Evolutionary conservation across 2,888 invertebrate species (phyloP), one percentile per base, ranked within the genome.

Genomic region (Strigamia maritima): DNA sequence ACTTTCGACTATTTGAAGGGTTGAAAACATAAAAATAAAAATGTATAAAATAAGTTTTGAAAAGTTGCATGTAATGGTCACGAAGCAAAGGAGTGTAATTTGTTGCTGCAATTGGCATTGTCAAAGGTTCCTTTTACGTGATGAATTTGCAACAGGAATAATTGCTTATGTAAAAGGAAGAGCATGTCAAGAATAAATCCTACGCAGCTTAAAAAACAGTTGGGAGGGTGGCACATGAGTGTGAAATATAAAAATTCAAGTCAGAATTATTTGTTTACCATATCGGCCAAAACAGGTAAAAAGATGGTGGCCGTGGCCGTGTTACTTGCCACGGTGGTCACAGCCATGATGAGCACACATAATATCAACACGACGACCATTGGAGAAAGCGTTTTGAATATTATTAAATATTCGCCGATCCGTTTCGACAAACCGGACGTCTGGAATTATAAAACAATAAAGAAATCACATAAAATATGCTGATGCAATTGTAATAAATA

Each of bases 301-400:
- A 87, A 83, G 77, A 87, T 85, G 35, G 84, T 84, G n/a, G 86
- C 86, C 28, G 86, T 86, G 60, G 87, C 87, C 16, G 85, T 84
- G 82, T 87, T 87, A 77, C 85, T 85, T 79, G 86, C 85, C 75
- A 87, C 83, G 81, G 87, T 86, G 0, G 87, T 87, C 14, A 87
- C 79, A n/a, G 82, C 79, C n/a, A 86, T 85, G 3, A 85, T 85
- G 74, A 87, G 82, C n/a, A 84, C 31, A 12, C 84, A 83, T 22
- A 86, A 82, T 14, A 86, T 82, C 40, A 86, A 78, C 38, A 87
- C 84, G 35, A 87, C 84, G 31, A 82, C 81, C 80, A 82, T 83
- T 2, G 83, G 80, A 1, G 83, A 82, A 80, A 84, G 83, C 77
- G 82, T 81, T 16, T 83, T 83, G n/a, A 86, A 80, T 19, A 81